A percentile compares a stretch with the other conserved stretches of the same genome.
These are phyloP conservation scores for Sebastes fasciatus DNA, from an alignment of 2,113 vertebrate genomes.

Conservation along the genomic window DNA sequence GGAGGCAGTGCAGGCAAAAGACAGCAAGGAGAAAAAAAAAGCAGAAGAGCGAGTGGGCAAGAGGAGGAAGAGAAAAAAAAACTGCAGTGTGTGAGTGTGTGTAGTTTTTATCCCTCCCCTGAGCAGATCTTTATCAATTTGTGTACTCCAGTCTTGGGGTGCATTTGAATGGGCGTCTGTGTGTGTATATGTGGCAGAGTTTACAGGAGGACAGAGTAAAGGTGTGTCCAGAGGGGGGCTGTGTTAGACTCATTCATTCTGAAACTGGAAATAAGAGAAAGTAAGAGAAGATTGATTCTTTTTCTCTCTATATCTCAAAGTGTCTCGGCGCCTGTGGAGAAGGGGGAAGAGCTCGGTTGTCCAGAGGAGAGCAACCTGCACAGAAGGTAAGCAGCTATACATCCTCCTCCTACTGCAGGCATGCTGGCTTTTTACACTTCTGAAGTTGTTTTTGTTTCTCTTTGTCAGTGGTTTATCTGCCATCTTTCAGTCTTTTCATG, in stretches of 20 bases:
- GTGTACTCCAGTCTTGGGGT: slow-evolving; percentile 71
- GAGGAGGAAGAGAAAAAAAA: slow-evolving; percentile 70
- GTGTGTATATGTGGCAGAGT: slow-evolving; percentile 67
- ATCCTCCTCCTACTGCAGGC: slow-evolving; percentile 23
- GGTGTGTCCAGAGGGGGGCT: slow-evolving; percentile 71
- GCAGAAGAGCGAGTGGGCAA: slow-evolving; percentile 79
- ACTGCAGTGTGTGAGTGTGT: slow-evolving; percentile 80
- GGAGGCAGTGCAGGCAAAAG: slow-evolving; percentile 73
- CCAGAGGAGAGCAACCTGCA: slow-evolving; percentile 58
- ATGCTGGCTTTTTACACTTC: slow-evolving; percentile 43
- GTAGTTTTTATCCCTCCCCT: slow-evolving; percentile 80
- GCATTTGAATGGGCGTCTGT: slow-evolving; percentile 66
- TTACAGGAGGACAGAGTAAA: slow-evolving; percentile 68
- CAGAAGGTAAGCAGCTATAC: slow-evolving; percentile 67
- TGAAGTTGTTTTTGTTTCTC: slow-evolving; percentile 48
- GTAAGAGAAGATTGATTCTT: slow-evolving; percentile 74
- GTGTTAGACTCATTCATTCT: slow-evolving; percentile 64
- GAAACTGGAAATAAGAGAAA: slow-evolving; percentile 79
- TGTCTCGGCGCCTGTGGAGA: slow-evolving; percentile 71
- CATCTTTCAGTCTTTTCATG: background rate
- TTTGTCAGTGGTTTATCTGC: slow-evolving; percentile 12
- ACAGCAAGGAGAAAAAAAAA: slow-evolving; percentile 67
- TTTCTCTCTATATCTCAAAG: slow-evolving; percentile 83
- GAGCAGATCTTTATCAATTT: slow-evolving; percentile 83
- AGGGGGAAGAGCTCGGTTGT: slow-evolving; percentile 50